phyloP scores from a whole-genome alignment of 2,113 vertebrate genomes.

The Pluvianellus socialis region DNA sequence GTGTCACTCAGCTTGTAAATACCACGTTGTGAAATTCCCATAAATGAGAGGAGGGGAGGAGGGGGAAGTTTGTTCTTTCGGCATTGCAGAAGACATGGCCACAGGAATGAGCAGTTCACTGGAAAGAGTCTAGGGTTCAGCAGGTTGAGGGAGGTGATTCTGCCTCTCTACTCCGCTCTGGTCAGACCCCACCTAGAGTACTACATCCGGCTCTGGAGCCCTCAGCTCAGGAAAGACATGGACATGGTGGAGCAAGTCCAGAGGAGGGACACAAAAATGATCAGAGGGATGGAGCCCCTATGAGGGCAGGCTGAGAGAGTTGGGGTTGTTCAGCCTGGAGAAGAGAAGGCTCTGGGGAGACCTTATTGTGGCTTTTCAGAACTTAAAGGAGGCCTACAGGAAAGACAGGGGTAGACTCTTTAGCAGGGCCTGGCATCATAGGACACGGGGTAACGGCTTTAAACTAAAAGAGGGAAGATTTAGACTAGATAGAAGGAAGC shows the following conservation, averaged over 20 bases:
- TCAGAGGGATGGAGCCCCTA: neutral
- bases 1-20: neutral
- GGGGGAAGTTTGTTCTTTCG: neutral
- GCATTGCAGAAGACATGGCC: fast-evolving
- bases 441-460: neutral
- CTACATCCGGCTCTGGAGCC: neutral
- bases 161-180: neutral
- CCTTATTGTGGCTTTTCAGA: neutral
- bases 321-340: neutral
- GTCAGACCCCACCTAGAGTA: neutral
- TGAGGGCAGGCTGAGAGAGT: neutral
- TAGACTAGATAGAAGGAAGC: neutral
- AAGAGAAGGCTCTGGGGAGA: neutral
- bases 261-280: neutral
- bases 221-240: neutral
- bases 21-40: neutral
- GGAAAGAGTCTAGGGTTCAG: neutral
- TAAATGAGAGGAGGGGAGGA: neutral
- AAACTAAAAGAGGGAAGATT: neutral
- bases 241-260: neutral
- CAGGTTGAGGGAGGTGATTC: neutral
- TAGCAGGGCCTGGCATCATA: neutral
- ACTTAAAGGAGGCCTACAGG: neutral
- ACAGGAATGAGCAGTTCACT: neutral
- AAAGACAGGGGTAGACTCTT: neutral